phyloP scores from a whole-genome alignment of 2,113 vertebrate species.

The Actenoides lindsayi region DNA sequence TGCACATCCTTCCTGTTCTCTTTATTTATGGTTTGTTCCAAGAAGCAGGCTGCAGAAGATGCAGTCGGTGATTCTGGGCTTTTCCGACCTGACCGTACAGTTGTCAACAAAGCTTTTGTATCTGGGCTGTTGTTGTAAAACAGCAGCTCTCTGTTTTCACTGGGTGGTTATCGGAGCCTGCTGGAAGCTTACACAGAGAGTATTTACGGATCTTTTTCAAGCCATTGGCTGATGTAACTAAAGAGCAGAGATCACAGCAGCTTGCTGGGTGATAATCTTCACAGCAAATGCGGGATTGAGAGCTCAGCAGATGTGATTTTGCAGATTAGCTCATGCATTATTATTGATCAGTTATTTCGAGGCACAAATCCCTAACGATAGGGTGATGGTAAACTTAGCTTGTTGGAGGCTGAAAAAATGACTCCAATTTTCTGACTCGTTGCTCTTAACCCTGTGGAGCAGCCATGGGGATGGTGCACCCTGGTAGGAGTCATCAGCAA shows the following conservation, averaged over 20 bases:
- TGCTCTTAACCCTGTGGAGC: neutral
- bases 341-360: neutral
- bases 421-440: fast-evolving
- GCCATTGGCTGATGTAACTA: neutral
- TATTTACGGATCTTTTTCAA: neutral
- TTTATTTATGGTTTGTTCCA: neutral
- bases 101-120: neutral
- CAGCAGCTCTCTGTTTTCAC: neutral
- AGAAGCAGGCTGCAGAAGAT: neutral
- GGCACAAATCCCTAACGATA: neutral
- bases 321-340: neutral
- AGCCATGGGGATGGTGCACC: neutral
- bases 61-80: neutral
- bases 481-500: fast-evolving
- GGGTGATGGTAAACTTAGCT: neutral
- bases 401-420: neutral
- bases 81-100: neutral
- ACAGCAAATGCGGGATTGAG: neutral
- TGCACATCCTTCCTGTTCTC: neutral
- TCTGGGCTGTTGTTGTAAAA: neutral
- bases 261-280: neutral
- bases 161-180: neutral
- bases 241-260: neutral
- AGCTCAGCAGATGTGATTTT: neutral
- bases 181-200: neutral